Evolutionary conservation across 2,113 vertebrate genomes (phyloP).

Genomic region (Mola mola): DNA sequence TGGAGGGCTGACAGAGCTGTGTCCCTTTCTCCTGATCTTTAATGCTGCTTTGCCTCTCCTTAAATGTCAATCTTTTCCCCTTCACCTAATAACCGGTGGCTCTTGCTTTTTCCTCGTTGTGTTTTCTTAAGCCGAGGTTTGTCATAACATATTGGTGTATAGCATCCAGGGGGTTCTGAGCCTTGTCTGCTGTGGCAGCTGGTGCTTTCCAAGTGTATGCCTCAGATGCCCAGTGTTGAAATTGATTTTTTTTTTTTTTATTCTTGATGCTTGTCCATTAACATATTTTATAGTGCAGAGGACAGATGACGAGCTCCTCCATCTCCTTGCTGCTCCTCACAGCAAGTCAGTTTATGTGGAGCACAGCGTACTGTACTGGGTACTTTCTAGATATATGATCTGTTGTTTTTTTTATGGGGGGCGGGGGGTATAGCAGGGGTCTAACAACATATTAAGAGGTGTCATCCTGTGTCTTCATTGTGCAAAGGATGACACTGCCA

Average conservation of each 20-base stretch:
- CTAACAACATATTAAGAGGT: too few species aligned
- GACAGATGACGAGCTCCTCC: conserved; percentile 11
- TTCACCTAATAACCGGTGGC: conserved; percentile 52
- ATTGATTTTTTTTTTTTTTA: conserved; percentile 21
- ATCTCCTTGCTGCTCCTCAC: conserved; percentile 22
- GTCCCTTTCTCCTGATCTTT: conserved; percentile 58
- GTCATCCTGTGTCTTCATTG: conserved; percentile 6
- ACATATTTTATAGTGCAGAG: conserved; percentile 27
- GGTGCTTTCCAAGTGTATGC: conserved; percentile 47
- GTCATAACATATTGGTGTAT: conserved; percentile 64
- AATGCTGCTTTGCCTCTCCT: conserved; percentile 54
- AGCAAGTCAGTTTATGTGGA: conserved; percentile 14
- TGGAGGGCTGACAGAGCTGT: conserved; percentile 55
- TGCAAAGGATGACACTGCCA: conserved; percentile 16
- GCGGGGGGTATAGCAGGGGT: too few species aligned
- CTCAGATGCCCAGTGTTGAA: conserved; percentile 47
- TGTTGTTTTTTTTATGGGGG: too few species aligned
- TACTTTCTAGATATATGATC: too few species aligned
- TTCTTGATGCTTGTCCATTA: conserved; percentile 36
- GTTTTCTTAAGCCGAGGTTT: conserved; percentile 71
- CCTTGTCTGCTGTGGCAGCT: conserved; percentile 61
- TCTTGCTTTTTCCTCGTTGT: conserved; percentile 63
- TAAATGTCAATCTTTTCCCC: conserved; percentile 66
- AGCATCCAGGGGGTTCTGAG: conserved; percentile 25
- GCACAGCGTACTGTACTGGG: conserved; percentile 9